Evolutionary conservation across 2,113 vertebrate genomes (phyloP), one percentile per base, ranked within the genome.

Genomic region (Gasterosteus nipponicus): DNA sequence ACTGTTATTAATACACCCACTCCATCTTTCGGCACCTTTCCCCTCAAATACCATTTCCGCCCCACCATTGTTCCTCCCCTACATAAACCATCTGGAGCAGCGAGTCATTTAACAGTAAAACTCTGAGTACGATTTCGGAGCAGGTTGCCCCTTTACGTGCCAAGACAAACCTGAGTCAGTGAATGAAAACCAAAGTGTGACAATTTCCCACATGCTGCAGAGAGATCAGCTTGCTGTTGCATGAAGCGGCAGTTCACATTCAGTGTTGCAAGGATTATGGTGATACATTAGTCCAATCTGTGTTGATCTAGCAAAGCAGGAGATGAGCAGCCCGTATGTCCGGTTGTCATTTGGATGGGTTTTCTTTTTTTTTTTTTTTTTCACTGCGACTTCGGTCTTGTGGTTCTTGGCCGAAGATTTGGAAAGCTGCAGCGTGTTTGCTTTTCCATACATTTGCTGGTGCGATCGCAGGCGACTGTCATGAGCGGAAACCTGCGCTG

Each of bases 301-400:
- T 91, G 91, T 89, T 89, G 81, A 90, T 92, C 74, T 78, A 84
- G 75, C 72, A 85, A 80, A 87, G 77, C 86, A 67, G 82, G 83
- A 88, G 83, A 87, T 79, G 74, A 87, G 69, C 80, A 80, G 85
- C 75, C 78, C 84, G 65, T 83, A 87, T 90, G 89, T 88, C 81
- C 74, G 73, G 82, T 83, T 64, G 65, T 79, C 69, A 64, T 80
- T 82, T 82, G 79, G 77, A 81, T 74, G 65, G 77, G 58, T 83
- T 84, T 67, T 65, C 69, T 41, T 76, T 88, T 85, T 81, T 74
- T 69, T 69, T 66, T 41, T 74, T 87, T 85, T 81, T 72, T 38
- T 78, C 73, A 47, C 19, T 57, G 81, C 84, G 75, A 84, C 70
- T 84, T 61, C 71, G 62, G 85, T 84, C 80, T 81, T 68, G 76